Base-by-base conservation (phyloP, 2,888 invertebrate genomes). In the Scaptomyza reducta region DNA sequence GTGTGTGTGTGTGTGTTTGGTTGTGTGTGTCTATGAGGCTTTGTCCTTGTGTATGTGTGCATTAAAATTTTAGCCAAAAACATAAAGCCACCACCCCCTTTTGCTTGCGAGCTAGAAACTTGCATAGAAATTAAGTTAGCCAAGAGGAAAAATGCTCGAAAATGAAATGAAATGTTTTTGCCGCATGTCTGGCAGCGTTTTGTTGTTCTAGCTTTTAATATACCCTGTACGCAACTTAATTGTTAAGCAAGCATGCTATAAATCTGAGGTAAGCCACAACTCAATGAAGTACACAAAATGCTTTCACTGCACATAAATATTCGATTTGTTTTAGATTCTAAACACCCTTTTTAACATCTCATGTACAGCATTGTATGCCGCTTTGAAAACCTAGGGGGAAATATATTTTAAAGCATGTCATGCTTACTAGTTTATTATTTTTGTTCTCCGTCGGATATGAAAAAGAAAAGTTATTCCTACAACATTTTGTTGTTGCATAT, bases 111-210 rank as follows among this genome's bases (percentile, higher is more conserved):
- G 55, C 84, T 70, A 76, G 65, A 80, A 87, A 84, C 79, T 70
- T 74, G 79, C 89, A 76, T 70, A 70, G 82, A 85, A 84, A 88
- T 87, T 74, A 87, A 84, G 87, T 85, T 87, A 77, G 73, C 75
- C 72, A 70, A 74, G 70, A 50, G 85, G 64, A 77, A 83, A 74
- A 80, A 74, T 70, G 66, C 56, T 69, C 29, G 29, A 64, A 80
- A 74, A 62, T 55, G 46, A 73, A 73, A 70, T 66, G 66, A 70
- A 82, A 85, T 70, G 45, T 56, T 64, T 56, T 58, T 46, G 29
- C 58, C 53, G 45, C 80, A 67, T 64, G 59, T 63, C 62, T 66
- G 45, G 27, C 54, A 65, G 44, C 65, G 59, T 69, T 80, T 70
- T 81, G 59, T 51, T 46, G 25, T 56, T 40, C 42, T 55, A 47